Percentiles rank a stretch among this genome's conserved stretches.
Evolutionary conservation across 1,140 invertebrate species (phyloP).

Genomic region (Octopus sinensis): DNA sequence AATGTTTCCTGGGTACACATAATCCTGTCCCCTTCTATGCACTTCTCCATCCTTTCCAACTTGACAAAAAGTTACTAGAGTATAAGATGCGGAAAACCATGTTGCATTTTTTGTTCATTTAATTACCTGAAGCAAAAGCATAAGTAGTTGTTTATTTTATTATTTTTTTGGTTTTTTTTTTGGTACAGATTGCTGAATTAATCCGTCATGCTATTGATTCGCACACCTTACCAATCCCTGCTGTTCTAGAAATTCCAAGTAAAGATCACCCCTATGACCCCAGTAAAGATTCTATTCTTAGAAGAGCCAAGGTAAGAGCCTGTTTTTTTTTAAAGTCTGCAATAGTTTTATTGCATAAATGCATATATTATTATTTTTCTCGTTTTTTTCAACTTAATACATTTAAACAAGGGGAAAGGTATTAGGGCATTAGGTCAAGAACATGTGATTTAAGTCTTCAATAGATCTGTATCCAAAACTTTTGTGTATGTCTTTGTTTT

Average conservation of each 20-base stretch:
- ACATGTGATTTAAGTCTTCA: not conserved
- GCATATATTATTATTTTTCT: not conserved
- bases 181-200: slow-evolving; percentile 82
- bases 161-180: not conserved
- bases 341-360: not conserved
- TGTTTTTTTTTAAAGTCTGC: slow-evolving; percentile 4
- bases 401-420: slow-evolving; percentile 9
- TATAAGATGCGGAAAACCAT: no score
- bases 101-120: no score
- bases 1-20: no score
- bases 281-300: slow-evolving; percentile 93
- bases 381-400: not conserved
- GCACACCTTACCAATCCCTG: slow-evolving; percentile 87
- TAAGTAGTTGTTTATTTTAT: not conserved
- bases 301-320: slow-evolving; percentile 77
- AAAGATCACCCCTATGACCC: slow-evolving; percentile 99
- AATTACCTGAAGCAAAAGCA: no score
- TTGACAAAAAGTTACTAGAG: no score
- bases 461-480: not conserved
- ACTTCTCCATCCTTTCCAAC: no score
- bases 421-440: not conserved
- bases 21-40: no score
- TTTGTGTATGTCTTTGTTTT: not conserved
- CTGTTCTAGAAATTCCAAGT: slow-evolving; percentile 97
- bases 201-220: slow-evolving; percentile 95